phyloP scores from a whole-genome alignment of 2,113 vertebrate genomes.

The Petrocephalus microphthalmus region DNA sequence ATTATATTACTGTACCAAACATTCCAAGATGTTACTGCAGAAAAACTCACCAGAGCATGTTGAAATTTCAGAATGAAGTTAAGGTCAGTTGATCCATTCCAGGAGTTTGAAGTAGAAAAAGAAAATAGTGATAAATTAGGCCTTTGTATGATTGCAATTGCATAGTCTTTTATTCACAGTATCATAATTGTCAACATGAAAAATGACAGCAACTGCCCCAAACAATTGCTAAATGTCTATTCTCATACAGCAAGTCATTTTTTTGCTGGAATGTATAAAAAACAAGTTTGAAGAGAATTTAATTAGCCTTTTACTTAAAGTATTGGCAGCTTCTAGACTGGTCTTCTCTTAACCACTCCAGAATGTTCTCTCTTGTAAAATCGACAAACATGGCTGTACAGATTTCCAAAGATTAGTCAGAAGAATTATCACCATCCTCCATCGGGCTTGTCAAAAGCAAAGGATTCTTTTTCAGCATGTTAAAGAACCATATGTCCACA shows the following conservation, averaged over 20 bases:
- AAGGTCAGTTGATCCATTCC: conserved; percentile 9
- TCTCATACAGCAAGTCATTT: background rate
- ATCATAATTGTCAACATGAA: background rate
- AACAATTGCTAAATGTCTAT: background rate
- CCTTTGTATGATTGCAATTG: background rate
- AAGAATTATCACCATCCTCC: conserved; percentile 30
- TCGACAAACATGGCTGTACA: conserved; percentile 27
- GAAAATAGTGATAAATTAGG: conserved; percentile 19
- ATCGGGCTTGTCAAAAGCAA: conserved; percentile 25
- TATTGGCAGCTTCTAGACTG: conserved; percentile 18
- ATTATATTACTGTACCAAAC: background rate
- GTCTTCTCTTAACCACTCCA: conserved; percentile 8
- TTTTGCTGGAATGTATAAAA: background rate
- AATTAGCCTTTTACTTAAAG: conserved; percentile 16
- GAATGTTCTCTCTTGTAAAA: conserved; percentile 25
- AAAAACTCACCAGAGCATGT: conserved; percentile 32
- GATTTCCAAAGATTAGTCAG: conserved; percentile 31
- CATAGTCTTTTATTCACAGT: background rate
- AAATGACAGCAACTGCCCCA: background rate
- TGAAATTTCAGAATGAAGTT: conserved; percentile 6
- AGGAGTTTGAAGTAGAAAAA: background rate
- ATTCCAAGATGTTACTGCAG: background rate
- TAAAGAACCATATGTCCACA: background rate
- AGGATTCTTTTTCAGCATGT: background rate
- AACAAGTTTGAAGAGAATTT: background rate